phyloP scores from a whole-genome alignment of 2,113 vertebrate species.

The Cisticola juncidis region DNA sequence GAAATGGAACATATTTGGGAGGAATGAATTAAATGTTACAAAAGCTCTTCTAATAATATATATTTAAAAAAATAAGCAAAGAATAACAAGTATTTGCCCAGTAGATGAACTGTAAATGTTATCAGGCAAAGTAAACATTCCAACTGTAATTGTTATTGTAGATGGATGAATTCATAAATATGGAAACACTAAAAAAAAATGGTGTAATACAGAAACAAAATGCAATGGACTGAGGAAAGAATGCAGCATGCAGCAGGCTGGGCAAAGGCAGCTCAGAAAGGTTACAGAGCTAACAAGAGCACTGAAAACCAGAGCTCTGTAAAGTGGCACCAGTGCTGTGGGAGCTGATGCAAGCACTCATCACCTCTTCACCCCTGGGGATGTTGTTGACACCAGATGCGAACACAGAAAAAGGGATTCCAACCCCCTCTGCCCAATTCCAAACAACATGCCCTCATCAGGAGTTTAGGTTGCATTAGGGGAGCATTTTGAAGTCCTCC shows the following conservation, averaged over 20 bases:
- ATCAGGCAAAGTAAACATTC: conserved; percentile 73
- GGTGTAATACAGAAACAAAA: conserved; percentile 43
- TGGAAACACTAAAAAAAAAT: conserved; percentile 63
- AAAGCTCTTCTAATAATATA: conserved; percentile 50
- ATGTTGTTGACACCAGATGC: neutral
- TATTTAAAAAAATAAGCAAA: conserved; percentile 58
- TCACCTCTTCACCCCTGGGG: neutral
- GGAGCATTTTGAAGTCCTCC: neutral
- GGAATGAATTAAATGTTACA: conserved; percentile 52
- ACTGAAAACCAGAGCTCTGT: neutral
- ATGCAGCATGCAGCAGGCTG: conserved; percentile 34
- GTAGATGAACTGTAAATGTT: conserved; percentile 68
- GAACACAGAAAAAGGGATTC: neutral
- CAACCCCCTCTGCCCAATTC: neutral
- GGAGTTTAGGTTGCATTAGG: neutral
- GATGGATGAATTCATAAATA: conserved; percentile 66
- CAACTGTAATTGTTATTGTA: conserved; percentile 69
- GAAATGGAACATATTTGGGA: conserved; percentile 17
- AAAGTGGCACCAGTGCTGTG: neutral
- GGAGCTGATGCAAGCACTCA: neutral
- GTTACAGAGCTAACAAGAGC: conserved; percentile 24
- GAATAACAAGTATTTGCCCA: conserved; percentile 67
- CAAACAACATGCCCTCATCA: neutral
- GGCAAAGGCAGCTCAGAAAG: conserved; percentile 35
- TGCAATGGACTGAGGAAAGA: conserved; percentile 54